Evolutionary conservation across 92 coral and sea anemone species (phyloP).

Genomic region (Nematostella vectensis): DNA sequence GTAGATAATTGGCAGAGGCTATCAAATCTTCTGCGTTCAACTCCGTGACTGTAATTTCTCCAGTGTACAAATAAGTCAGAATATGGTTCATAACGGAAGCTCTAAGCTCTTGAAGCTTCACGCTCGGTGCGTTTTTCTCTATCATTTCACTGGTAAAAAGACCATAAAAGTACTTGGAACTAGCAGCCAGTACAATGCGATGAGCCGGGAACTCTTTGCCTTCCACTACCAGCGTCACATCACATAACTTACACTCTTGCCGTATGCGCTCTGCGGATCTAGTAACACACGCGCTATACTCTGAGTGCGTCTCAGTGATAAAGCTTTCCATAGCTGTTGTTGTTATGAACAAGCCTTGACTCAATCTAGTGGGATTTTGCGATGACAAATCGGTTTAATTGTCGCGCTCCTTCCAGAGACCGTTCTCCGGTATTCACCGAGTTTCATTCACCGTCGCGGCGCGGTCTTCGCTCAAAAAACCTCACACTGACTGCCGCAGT

Average conservation of each 20-base stretch:
- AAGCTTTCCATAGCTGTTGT: constrained; percentile 1
- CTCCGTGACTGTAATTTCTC: constrained; percentile 46
- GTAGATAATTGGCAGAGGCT: constrained; percentile 68
- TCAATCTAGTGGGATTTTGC: not conserved
- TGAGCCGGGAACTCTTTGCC: constrained; percentile 61
- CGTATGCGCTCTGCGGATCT: constrained; percentile 34
- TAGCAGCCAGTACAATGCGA: constrained; percentile 51
- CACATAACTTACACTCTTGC: constrained; percentile 35
- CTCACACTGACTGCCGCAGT: too few relatives aligned
- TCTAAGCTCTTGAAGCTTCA: constrained; percentile 44
- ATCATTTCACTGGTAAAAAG: constrained; percentile 66
- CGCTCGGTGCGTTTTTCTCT: constrained; percentile 39
- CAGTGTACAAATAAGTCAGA: constrained; percentile 66
- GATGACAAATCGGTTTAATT: not conserved
- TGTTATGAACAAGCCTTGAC: too few relatives aligned
- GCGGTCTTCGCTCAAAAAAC: too few relatives aligned
- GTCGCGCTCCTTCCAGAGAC: not conserved
- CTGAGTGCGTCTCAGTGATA: not conserved
- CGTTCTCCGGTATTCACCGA: too few relatives aligned
- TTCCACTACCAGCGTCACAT: constrained; percentile 51
- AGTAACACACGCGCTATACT: constrained; percentile 11
- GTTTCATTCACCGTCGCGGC: too few relatives aligned
- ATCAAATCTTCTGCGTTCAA: constrained; percentile 77
- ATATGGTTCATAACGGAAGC: constrained; percentile 35
- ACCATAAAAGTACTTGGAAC: constrained; percentile 55